phyloP scores from a whole-genome alignment of 2,797 vertebrate genomes.

The Smutsia temminckii region DNA sequence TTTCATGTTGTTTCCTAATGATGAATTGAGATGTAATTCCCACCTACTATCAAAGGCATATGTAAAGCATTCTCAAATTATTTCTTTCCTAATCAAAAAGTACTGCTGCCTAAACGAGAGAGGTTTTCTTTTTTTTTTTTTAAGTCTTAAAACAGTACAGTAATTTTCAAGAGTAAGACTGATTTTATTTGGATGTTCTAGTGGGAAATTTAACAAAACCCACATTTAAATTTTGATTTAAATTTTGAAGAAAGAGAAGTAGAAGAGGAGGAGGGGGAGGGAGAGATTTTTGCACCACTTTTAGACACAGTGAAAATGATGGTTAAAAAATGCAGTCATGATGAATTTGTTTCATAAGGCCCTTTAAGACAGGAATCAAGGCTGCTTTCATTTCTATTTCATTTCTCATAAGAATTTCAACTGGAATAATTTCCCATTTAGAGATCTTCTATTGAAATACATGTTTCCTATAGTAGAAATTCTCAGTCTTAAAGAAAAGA shows the following conservation, averaged over 20 bases:
- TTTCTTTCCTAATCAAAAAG: slow-evolving; percentile 29
- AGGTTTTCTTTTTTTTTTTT: not conserved
- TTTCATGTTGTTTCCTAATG: slow-evolving; percentile 33
- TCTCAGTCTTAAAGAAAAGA: not conserved
- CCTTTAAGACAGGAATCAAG: not conserved
- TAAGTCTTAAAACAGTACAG: not conserved
- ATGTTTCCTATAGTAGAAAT: not conserved
- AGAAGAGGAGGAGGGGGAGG: too few species aligned
- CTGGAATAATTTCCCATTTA: not conserved
- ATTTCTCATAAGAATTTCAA: slow-evolving; percentile 24
- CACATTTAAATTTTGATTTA: not conserved
- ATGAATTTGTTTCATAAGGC: not conserved
- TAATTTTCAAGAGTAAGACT: not conserved
- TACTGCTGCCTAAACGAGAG: not conserved
- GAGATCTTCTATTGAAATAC: not conserved
- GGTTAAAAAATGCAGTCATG: not conserved
- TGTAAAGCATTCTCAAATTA: not conserved
- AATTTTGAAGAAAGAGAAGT: too few species aligned
- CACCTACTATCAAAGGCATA: not conserved
- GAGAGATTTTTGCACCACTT: too few species aligned
- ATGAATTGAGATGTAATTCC: slow-evolving; percentile 12
- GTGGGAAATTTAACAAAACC: slow-evolving; percentile 17
- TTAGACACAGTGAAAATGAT: not conserved
- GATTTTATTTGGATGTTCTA: slow-evolving; percentile 27
- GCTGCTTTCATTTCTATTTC: not conserved